These are phyloP conservation scores for Parascotia fuliginaria DNA, from an alignment of 2,888 invertebrate genomes.

Conservation along the genomic window DNA sequence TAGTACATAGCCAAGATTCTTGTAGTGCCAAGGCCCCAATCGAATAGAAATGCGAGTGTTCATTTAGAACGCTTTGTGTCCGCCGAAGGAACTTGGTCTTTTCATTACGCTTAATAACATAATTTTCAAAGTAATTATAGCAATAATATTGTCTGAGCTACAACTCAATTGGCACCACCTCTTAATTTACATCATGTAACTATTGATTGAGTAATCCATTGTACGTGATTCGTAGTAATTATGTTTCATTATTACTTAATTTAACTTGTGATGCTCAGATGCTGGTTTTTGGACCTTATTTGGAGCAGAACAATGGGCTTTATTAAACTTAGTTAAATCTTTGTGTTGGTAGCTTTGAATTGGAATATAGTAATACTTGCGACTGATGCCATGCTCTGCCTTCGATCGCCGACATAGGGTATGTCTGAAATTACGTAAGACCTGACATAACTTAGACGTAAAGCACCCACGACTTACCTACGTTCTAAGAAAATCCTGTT, in stretches of 20 bases:
- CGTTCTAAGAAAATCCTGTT: too few relatives aligned
- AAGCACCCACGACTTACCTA: too few relatives aligned
- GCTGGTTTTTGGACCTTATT: too few relatives aligned
- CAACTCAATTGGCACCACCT: conserved; percentile 47
- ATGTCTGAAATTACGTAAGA: too few relatives aligned
- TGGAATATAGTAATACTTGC: too few relatives aligned
- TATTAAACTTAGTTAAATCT: too few relatives aligned
- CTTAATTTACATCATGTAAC: conserved; percentile 49
- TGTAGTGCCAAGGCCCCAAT: conserved; percentile 20
- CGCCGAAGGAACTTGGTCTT: conserved; percentile 19
- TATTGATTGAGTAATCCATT: conserved; percentile 51
- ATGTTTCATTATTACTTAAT: conserved; percentile 25
- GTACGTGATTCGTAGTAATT: conserved; percentile 42
- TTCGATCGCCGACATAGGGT: too few relatives aligned
- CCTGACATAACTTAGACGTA: too few relatives aligned
- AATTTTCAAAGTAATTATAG: conserved; percentile 70
- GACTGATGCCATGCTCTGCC: too few relatives aligned
- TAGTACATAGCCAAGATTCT: conserved; percentile 2
- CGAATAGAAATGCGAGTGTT: conserved; percentile 21
- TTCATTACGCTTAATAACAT: conserved; percentile 68
- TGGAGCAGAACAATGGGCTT: too few relatives aligned
- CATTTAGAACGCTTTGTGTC: conserved; percentile 26
- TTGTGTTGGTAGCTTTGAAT: too few relatives aligned
- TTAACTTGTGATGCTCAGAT: conserved; percentile 6
- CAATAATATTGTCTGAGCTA: conserved; percentile 33